Evolutionary conservation across 1,140 invertebrate species (phyloP), one percentile per base, ranked within the genome.

Genomic region (Lordiphosa stackelbergi): DNA sequence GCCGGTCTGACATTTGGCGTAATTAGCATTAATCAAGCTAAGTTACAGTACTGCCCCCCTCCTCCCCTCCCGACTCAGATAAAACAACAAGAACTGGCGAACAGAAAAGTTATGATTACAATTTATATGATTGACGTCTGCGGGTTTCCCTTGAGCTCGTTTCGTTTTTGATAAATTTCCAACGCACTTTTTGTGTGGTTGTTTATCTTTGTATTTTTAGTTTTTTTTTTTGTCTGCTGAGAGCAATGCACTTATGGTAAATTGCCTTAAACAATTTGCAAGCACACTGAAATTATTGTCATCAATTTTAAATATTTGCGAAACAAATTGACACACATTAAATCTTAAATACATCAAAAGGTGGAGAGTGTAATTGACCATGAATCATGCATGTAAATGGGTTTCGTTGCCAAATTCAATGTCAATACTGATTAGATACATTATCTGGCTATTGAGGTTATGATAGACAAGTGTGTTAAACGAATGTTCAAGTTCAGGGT

Each of bases 21-120:
- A 81, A 81, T 78, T 78, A 78, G 74, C 70, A 78, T 78, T 78
- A 70, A 81, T 78, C 75, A 78, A 73, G 60, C 69, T 55, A 13
- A 28, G 36, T 48, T 53, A 49, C 41, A 45, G 24, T 52, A 46
- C 11, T 10, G 38, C 5, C 38, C 16, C 12, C 22, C 22, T 1
- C 5, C 38, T 8, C 12, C 22, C 22, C 22, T 24, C 12, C 58
- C 40, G 54, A 34, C 52, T 40, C 43, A 45, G 34, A 45, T 40
- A 11, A 53, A 46, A 41, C 13, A 22, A 19, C 38, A 37, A 57
- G 36, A 34, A n/a, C 38, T 31, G 61, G 34, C n/a, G 28, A 34
- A 22, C 51, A 49, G 34, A 52, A 60, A 52, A 57, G 56, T 51
- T 63, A 62, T 59, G 63, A 70, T 60, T 66, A 66, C 59, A 53